Conservation (phyloP, 1,140 invertebrate genomes). For the Ganaspis sp. region DNA sequence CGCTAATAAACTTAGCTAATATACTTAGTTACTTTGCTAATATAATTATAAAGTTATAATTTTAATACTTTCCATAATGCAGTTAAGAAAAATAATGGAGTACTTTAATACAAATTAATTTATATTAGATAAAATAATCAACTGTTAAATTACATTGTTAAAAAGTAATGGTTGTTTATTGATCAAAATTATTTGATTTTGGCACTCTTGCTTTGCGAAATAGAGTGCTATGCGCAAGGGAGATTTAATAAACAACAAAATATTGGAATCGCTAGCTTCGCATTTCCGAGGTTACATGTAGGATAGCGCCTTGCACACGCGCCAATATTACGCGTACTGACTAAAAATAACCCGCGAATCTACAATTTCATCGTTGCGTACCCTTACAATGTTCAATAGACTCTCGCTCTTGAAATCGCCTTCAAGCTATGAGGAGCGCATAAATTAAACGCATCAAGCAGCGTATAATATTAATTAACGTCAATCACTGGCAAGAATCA, state of each 20-base stretch:
- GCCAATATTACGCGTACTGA: conserved; percentile 22
- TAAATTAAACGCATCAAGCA: neutral
- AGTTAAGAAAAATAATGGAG: no score
- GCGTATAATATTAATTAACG: neutral
- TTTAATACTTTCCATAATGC: no score
- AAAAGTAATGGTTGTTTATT: no score
- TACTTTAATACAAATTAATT: no score
- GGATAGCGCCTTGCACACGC: conserved; percentile 26
- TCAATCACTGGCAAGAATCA: neutral
- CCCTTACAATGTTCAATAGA: neutral
- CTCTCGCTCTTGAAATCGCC: conserved; percentile 1
- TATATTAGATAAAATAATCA: no score
- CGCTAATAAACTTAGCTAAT: no score
- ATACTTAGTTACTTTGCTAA: no score
- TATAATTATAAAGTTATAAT: no score
- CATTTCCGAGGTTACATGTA: conserved; percentile 9
- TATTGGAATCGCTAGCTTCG: neutral
- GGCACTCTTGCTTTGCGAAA: neutral
- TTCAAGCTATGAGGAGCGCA: neutral
- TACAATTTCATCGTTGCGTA: conserved; percentile 22
- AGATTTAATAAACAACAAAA: neutral
- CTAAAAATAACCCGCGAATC: conserved; percentile 22
- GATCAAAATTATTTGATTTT: no score
- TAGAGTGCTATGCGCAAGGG: neutral
- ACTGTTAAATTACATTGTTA: no score